Evolutionary conservation across 1,140 invertebrate species (phyloP).

Genomic region (Leptinotarsa texana): DNA sequence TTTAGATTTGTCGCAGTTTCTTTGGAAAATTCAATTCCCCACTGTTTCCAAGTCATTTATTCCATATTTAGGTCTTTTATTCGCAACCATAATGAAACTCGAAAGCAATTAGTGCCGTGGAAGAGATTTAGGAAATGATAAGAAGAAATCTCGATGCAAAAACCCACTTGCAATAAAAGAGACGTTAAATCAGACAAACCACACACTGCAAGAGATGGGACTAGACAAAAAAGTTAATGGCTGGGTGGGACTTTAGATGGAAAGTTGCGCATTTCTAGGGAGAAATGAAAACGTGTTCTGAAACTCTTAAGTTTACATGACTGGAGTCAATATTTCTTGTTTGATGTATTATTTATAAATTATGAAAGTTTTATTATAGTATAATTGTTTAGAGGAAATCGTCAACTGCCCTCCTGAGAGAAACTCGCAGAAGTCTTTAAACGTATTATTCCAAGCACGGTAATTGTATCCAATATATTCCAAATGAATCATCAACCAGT

Average conservation of each 20-base stretch:
- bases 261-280: constrained; percentile 23
- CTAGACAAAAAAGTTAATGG: constrained; percentile 28
- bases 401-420: too few relatives aligned
- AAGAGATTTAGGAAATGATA: constrained; percentile 27
- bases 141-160: constrained; percentile 30
- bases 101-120: constrained; percentile 35
- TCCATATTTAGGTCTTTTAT: background rate
- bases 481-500: too few relatives aligned
- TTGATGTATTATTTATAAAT: too few relatives aligned
- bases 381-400: too few relatives aligned
- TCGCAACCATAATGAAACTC: constrained; percentile 2
- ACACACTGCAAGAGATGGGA: constrained; percentile 31
- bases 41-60: background rate
- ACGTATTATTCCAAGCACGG: too few relatives aligned
- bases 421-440: too few relatives aligned
- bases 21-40: background rate
- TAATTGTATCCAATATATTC: too few relatives aligned
- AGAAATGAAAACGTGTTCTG: background rate
- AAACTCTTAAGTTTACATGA: too few relatives aligned
- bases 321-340: too few relatives aligned
- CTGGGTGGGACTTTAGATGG: constrained; percentile 15
- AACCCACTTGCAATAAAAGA: constrained; percentile 31
- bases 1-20: too few relatives aligned
- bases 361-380: too few relatives aligned
- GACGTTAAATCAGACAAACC: constrained; percentile 32